Percentiles rank a stretch among this genome's conserved stretches.
Evolutionary conservation across 1,140 invertebrate species (phyloP).

Genomic region (Cotesia chilonis): DNA sequence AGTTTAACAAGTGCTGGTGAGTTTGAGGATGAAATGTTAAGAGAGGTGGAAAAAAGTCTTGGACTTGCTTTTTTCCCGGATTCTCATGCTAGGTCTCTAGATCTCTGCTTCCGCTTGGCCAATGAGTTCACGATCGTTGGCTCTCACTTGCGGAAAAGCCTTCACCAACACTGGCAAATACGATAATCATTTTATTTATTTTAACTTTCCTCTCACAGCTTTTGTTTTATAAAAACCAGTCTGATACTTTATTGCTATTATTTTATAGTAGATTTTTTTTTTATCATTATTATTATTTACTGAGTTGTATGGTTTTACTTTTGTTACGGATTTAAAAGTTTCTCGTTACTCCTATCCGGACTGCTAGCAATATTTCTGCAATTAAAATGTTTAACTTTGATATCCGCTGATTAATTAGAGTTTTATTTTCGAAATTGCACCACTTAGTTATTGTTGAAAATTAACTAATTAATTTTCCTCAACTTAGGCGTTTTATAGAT

Average conservation of each 20-base stretch:
- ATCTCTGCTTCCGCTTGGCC: conserved; percentile 12
- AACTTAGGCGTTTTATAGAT: too few species aligned
- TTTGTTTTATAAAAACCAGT: background rate
- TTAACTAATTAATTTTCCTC: background rate
- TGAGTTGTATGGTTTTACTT: background rate
- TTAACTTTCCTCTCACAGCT: background rate
- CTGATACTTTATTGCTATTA: conserved; percentile 1
- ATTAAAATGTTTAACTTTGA: too few species aligned
- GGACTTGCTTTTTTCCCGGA: background rate
- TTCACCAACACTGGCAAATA: conserved; percentile 6
- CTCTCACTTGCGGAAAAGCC: conserved; percentile 4
- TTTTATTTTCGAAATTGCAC: too few species aligned
- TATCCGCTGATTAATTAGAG: too few species aligned
- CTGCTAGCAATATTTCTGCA: background rate
- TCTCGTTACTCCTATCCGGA: background rate
- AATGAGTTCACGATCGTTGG: conserved; percentile 28
- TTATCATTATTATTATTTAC: background rate
- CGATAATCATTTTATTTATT: conserved; percentile 24
- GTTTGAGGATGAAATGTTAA: background rate
- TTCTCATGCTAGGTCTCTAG: background rate
- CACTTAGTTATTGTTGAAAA: background rate
- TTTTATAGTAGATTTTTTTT: background rate
- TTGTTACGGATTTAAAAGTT: background rate
- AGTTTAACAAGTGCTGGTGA: too few species aligned
- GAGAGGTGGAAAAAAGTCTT: background rate